Evolutionary conservation across 2,113 vertebrate genomes (phyloP), one percentile per base, ranked within the genome.

Genomic region (Dissostichus mawsoni): DNA sequence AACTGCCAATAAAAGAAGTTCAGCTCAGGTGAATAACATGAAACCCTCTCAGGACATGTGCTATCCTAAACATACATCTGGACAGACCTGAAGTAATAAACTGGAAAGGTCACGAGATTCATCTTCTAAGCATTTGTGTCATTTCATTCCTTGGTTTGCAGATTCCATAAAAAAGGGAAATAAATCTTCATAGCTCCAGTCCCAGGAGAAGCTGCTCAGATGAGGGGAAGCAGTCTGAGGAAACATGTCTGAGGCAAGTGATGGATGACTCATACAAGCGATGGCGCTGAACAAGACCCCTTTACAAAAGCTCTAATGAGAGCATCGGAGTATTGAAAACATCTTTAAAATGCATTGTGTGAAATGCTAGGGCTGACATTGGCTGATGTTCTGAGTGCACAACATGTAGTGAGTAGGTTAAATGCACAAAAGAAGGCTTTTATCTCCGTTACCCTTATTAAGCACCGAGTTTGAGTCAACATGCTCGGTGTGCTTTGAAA

Each of bases 261-360:
- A 75, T 23, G 58, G 66, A 82, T 85, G 84, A 90, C 36, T 89
- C 87, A 88, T 68, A 51, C 59, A 79, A 64, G 62, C 51, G 64
- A 56, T 11, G 67, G 62, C 44, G 58, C 65, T 53, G 62, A 78
- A 81, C 63, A 85, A 74, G 67, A 80, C 56, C 44, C 62, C 48
- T 73, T 41, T 58, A 55, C 76, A 80, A 89, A 78, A 71, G 53
- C 51, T 17, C 33, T 78, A 82, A 90, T 85, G 75, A 86, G 81
- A 69, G 61, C 66, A 57, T 44, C 23, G 1, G 3, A 16, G 61
- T 65, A 4, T 44, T 29, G 58, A 75, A 82, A 74, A 81, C 68
- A 59, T 69, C 12, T 68, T 82, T 58, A 65, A 67, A 83, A 83
- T 62, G 66, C 47, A 65, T 44, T 1, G 9, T 69, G 65, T 69